Conservation (phyloP, 2,113 vertebrate species). For the Vidua macroura region DNA sequence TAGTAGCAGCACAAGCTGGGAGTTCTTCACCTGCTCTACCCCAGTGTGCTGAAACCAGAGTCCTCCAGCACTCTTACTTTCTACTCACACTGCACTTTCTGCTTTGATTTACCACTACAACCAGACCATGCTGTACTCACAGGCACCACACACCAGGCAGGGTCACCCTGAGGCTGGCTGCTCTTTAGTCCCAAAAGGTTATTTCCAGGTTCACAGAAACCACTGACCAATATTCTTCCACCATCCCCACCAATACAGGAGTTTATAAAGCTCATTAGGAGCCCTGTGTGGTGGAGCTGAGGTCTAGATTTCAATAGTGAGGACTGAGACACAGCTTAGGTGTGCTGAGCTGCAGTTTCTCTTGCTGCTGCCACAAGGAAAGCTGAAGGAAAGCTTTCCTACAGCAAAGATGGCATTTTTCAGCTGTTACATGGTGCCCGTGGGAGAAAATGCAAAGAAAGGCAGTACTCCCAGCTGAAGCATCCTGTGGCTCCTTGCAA, state of each 20-base stretch:
- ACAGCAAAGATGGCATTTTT: background rate
- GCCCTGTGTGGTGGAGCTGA: background rate
- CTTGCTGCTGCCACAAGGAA: background rate
- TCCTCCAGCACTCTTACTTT: background rate
- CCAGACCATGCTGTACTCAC: background rate
- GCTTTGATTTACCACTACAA: background rate
- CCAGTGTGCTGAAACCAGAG: background rate
- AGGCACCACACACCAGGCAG: background rate
- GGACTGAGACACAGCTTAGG: background rate
- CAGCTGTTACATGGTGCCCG: background rate
- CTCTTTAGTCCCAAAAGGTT: background rate
- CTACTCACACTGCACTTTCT: background rate
- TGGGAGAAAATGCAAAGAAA: background rate
- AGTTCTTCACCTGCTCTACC: background rate
- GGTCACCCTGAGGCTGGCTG: background rate
- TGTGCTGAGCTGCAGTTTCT: background rate
- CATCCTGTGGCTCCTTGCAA: background rate
- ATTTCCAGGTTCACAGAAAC: background rate
- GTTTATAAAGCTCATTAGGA: background rate
- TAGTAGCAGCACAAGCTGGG: background rate
- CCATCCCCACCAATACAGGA: background rate
- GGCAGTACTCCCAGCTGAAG: background rate
- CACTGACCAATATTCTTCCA: background rate
- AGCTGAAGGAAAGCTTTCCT: background rate
- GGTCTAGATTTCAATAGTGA: background rate